Evolutionary conservation across 2,888 invertebrate genomes (phyloP).

Genomic region (Orthosia gothica): DNA sequence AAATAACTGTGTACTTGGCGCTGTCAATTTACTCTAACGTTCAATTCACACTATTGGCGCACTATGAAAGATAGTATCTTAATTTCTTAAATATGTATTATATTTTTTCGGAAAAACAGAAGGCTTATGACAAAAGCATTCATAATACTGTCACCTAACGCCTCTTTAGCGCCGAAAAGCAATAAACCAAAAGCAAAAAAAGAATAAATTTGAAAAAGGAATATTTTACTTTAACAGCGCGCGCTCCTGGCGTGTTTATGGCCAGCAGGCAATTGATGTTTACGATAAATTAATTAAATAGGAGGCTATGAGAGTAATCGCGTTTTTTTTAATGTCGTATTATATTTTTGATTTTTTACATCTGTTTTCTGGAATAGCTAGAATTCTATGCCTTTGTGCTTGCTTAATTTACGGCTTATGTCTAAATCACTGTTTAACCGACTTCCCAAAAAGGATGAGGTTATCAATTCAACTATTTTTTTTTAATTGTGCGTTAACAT

Average conservation of each 20-base stretch:
- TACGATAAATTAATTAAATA: constrained; percentile 53
- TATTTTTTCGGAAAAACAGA: neutral
- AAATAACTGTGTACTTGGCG: too few relatives aligned
- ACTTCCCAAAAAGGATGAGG: too few relatives aligned
- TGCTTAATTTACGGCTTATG: neutral
- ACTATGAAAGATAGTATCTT: too few relatives aligned
- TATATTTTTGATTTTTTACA: neutral
- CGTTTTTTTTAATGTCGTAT: constrained; percentile 1
- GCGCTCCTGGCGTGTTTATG: constrained; percentile 61
- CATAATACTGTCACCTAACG: constrained; percentile 20
- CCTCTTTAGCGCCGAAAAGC: constrained; percentile 7
- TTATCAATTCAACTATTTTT: too few relatives aligned
- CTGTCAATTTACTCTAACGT: too few relatives aligned
- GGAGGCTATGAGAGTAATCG: neutral
- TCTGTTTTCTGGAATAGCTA: neutral
- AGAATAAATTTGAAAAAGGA: constrained; percentile 33
- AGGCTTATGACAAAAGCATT: neutral
- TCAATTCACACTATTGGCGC: too few relatives aligned
- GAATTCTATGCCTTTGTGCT: neutral
- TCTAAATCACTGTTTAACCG: neutral
- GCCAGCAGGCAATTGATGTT: constrained; percentile 54
- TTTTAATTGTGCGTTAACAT: too few relatives aligned
- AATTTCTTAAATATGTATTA: neutral
- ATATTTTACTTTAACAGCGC: constrained; percentile 56
- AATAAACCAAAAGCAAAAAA: constrained; percentile 3